These are phyloP conservation scores for Neelides folsomi DNA, from an alignment of 2,888 invertebrate genomes.

Conservation along the genomic window DNA sequence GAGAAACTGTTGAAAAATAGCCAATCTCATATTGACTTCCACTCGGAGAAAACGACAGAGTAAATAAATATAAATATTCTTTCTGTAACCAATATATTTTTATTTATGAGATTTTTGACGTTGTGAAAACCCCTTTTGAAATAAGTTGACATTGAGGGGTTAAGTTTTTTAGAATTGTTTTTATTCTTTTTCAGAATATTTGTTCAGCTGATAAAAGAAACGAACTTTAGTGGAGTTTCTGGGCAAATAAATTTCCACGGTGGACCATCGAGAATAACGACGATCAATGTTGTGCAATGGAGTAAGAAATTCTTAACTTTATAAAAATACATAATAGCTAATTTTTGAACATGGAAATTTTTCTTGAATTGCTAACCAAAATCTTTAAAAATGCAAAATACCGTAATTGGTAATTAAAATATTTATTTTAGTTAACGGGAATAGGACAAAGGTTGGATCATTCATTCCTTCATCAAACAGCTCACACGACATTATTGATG, in stretches of 20 bases:
- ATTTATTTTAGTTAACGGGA: conserved; percentile 35
- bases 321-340: too few relatives aligned
- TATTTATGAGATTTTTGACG: neutral
- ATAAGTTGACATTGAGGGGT: neutral
- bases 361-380: too few relatives aligned
- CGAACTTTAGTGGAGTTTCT: conserved; percentile 59
- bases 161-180: neutral
- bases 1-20: conserved; percentile 50
- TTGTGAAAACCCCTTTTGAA: neutral
- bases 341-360: too few relatives aligned
- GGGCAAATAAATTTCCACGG: conserved; percentile 56
- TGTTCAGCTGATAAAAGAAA: conserved; percentile 49
- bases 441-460: conserved; percentile 44
- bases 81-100: neutral
- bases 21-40: conserved; percentile 46
- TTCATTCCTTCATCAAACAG: conserved; percentile 45
- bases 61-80: conserved; percentile 34
- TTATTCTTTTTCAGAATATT: conserved; percentile 42
- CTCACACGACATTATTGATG: conserved; percentile 42
- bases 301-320: too few relatives aligned
- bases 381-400: too few relatives aligned
- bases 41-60: conserved; percentile 44
- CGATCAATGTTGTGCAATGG: conserved; percentile 50
- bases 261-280: conserved; percentile 49
- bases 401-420: too few relatives aligned